Evolutionary conservation across 2,888 invertebrate species (phyloP).

Genomic region (Cantharis nigra): DNA sequence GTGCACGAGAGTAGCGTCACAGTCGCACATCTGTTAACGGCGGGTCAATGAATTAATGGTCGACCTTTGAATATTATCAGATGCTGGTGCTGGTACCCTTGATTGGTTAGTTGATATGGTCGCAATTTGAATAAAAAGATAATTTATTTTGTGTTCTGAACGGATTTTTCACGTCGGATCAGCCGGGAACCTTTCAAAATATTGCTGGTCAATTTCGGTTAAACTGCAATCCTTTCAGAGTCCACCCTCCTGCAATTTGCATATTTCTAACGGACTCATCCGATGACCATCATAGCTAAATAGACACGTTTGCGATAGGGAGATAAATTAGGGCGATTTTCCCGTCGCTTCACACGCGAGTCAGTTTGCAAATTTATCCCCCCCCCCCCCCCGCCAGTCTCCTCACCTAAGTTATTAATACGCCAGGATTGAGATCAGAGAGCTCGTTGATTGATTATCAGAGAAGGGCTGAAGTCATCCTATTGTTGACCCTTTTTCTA

Average conservation of each 20-base stretch:
- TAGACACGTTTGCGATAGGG: background rate
- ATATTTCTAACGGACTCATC: background rate
- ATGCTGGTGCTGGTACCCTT: background rate
- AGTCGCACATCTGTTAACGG: background rate
- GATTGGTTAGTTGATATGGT: background rate
- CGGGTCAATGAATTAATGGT: background rate
- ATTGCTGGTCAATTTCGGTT: background rate
- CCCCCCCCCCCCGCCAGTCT: background rate
- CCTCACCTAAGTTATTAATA: background rate
- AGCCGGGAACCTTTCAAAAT: background rate
- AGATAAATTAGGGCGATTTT: background rate
- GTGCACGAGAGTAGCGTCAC: background rate
- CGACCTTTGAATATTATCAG: background rate
- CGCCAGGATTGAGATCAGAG: background rate
- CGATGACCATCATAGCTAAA: background rate
- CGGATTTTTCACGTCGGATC: background rate
- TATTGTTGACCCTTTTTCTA: background rate
- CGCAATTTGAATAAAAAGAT: background rate
- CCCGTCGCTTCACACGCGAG: background rate
- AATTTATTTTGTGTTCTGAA: background rate
- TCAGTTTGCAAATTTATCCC: background rate
- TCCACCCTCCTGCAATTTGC: background rate
- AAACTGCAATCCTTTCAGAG: background rate
- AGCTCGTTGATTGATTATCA: background rate
- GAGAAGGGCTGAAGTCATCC: background rate